Evolutionary conservation across 2,113 vertebrate genomes (phyloP).

Genomic region (Ceratotherium simum): DNA sequence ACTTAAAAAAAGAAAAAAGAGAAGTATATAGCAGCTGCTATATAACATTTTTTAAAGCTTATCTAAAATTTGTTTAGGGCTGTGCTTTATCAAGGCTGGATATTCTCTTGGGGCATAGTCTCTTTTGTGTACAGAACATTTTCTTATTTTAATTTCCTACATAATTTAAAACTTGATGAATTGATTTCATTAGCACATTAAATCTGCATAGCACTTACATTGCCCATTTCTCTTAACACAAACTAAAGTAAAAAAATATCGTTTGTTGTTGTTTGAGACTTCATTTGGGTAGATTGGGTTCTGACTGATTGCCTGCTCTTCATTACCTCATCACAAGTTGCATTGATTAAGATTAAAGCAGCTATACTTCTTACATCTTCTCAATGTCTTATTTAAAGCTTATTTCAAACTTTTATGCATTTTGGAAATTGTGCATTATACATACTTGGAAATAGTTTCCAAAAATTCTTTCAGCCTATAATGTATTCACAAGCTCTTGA

Average conservation of each 20-base stretch:
- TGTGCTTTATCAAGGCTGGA: neutral
- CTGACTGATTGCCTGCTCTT: conserved; percentile 81
- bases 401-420: conserved; percentile 76
- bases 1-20: neutral
- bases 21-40: neutral
- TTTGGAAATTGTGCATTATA: conserved; percentile 69
- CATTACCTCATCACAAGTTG: conserved; percentile 79
- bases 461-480: conserved; percentile 63
- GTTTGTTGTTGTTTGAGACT: conserved; percentile 73
- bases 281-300: conserved; percentile 76
- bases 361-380: conserved; percentile 57
- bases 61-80: conserved; percentile 22
- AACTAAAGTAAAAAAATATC: conserved; percentile 63
- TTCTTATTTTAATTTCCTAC: conserved; percentile 77
- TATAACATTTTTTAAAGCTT: neutral
- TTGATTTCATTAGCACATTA: conserved; percentile 82
- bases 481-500: conserved; percentile 65
- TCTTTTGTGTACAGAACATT: conserved; percentile 76
- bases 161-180: conserved; percentile 77
- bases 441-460: conserved; percentile 52
- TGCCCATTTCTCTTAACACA: conserved; percentile 76
- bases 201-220: conserved; percentile 70
- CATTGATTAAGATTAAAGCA: conserved; percentile 80
- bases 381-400: conserved; percentile 75
- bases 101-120: conserved; percentile 28